Conservation (phyloP, 92 coral and sea anemone genomes). For the Zoanthus sansibaricus region DNA sequence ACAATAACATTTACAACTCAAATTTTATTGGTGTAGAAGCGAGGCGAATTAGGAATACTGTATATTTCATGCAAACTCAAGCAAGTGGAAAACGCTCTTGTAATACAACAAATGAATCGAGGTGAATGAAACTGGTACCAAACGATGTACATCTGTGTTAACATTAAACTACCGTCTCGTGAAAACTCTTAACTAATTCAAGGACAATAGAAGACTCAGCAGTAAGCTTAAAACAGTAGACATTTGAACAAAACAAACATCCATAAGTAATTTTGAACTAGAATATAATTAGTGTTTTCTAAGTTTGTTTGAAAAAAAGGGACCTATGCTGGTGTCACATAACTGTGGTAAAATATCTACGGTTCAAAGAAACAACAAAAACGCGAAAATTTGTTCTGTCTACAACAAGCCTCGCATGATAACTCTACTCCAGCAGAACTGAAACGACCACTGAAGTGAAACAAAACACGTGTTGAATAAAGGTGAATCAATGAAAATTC, state of each 20-base stretch:
- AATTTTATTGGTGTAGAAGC: neutral
- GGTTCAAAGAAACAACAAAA: neutral
- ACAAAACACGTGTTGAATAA: slow-evolving; percentile 39
- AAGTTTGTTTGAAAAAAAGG: neutral
- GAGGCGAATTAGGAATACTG: neutral
- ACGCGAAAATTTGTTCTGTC: neutral
- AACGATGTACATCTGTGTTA: neutral
- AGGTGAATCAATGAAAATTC: neutral
- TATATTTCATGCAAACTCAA: neutral
- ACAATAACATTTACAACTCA: neutral
- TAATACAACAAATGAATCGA: neutral
- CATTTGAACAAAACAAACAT: neutral
- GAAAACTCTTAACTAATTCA: neutral
- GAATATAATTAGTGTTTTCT: slow-evolving; percentile 2
- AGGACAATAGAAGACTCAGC: slow-evolving; percentile 15
- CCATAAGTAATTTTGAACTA: slow-evolving; percentile 19
- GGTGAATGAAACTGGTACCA: neutral
- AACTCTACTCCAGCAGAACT: neutral
- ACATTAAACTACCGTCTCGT: neutral
- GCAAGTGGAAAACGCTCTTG: neutral
- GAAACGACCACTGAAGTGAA: slow-evolving; percentile 27
- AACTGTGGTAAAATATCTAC: neutral
- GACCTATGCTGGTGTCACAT: neutral
- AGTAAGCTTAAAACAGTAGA: slow-evolving; percentile 19
- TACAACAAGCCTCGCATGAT: too few relatives aligned